Base-by-base conservation (phyloP, 23 tunicate genomes). In the Ascidia mentula region DNA sequence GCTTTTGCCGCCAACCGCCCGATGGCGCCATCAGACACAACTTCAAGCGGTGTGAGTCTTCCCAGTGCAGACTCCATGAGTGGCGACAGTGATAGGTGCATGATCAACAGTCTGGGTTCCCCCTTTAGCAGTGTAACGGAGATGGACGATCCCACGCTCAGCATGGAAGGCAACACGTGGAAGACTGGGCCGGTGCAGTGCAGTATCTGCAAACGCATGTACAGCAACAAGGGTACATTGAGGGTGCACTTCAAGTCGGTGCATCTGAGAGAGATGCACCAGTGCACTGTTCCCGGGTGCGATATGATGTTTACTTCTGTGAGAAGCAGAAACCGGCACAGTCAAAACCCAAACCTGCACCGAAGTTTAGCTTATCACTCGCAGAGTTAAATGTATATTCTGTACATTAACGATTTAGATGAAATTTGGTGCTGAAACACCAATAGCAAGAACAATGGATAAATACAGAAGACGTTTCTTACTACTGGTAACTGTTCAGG, bases 221-320 rank as follows among this genome's bases (percentile, higher is more conserved):
- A 93, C 81, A 93, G 98, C 89, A 93, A 93, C 89, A 93, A 93
- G 77, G 98, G 98, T 33, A 93, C 98, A 2, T 72, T 93, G 40
- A 69, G 98, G 39, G 98, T 93, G 33, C 98, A 93, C 60, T 88
- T 93, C 75, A 93, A 93, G 72, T 93, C 98, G 0, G 98, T 93
- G 18, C 98, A 93, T 80, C 77, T 93, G 0, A 86, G 98, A 2
- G 98, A 93, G 60, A 85, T 86, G 93, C 98, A 93, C 73, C 80
- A 84, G 36, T 93, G 98, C 72, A 93, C 98, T 31, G 98, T 93
- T 36, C 93, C 98, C 7, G 98, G 98, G 9, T 93, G 98, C 42
- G 91, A 93, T 46, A 85, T 81, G 89, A 88, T 88, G 90, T 93
- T 93, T 45, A 93, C 98, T 9, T 93, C 98, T 4, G 98, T 93